Conservation (phyloP, 2,113 vertebrate species). For the Origma solitaria region DNA sequence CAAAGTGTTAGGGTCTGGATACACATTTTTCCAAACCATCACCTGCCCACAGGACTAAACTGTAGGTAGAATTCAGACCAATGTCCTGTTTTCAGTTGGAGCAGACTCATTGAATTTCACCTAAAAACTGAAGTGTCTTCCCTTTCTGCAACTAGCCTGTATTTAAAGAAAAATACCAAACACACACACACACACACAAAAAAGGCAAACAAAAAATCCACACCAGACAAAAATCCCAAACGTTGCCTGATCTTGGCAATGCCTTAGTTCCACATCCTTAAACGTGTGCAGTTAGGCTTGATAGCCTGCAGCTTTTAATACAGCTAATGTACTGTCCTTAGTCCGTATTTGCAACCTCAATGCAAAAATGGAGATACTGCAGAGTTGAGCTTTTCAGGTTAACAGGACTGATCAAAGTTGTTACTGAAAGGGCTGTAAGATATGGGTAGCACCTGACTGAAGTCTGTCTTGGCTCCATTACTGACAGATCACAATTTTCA, state of each 20-base stretch:
- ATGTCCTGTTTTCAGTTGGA: accelerated
- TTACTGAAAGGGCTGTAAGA: neutral
- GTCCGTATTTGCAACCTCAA: accelerated
- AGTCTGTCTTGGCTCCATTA: neutral
- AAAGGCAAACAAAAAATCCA: neutral
- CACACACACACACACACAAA: too few species aligned
- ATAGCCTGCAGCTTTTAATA: neutral
- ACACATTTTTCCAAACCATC: neutral
- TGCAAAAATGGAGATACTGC: accelerated
- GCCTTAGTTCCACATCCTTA: neutral
- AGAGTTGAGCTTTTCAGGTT: accelerated
- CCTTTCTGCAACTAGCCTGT: neutral
- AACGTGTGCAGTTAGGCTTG: too few species aligned
- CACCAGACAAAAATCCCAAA: neutral
- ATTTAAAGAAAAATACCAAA: neutral
- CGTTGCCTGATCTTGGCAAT: neutral
- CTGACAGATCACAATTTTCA: accelerated
- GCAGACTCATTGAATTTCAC: too few species aligned
- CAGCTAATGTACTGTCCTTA: accelerated
- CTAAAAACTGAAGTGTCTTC: neutral
- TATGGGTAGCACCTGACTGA: accelerated
- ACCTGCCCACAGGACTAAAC: neutral
- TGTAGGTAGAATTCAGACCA: neutral
- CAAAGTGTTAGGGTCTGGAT: accelerated
- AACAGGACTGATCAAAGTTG: neutral